Conservation (phyloP, 2,888 invertebrate species). For the Oscheius sp. region DNA sequence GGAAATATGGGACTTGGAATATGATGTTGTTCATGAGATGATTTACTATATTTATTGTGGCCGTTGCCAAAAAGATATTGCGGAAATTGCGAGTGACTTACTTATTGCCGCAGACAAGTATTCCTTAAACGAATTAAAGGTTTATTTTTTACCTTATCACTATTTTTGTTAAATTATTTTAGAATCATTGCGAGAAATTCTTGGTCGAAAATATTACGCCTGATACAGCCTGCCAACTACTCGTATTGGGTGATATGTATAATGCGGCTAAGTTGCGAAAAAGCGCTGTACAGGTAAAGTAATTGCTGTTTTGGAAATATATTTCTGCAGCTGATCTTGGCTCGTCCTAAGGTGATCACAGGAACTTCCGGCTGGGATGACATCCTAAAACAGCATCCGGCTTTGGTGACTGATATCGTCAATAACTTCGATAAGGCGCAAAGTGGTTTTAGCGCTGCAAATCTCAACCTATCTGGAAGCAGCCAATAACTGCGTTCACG, state of each 20-base stretch:
- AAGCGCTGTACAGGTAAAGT: constrained; percentile 62
- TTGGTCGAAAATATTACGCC: constrained; percentile 64
- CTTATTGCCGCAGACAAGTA: constrained; percentile 73
- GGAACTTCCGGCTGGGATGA: constrained; percentile 59
- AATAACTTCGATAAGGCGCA: constrained; percentile 49
- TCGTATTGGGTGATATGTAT: constrained; percentile 71
- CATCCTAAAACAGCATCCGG: constrained; percentile 65
- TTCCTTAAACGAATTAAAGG: constrained; percentile 70
- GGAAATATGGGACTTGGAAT: constrained; percentile 71
- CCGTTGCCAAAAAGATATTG: constrained; percentile 65
- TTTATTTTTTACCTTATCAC: not conserved
- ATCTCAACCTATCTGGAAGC: not conserved
- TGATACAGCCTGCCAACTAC: constrained; percentile 71
- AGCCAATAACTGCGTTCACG: not conserved
- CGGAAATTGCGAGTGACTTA: constrained; percentile 70
- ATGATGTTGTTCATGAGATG: constrained; percentile 72
- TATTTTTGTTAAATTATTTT: not conserved
- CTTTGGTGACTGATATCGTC: constrained; percentile 70
- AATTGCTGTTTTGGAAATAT: not conserved
- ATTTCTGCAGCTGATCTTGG: constrained; percentile 63
- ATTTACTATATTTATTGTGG: constrained; percentile 72
- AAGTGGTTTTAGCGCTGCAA: constrained; percentile 7
- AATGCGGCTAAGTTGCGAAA: constrained; percentile 59
- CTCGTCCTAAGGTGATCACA: constrained; percentile 64
- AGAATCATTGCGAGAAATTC: constrained; percentile 53